Base-by-base conservation (phyloP, 2,113 vertebrate species). In the Chrysemys picta region DNA sequence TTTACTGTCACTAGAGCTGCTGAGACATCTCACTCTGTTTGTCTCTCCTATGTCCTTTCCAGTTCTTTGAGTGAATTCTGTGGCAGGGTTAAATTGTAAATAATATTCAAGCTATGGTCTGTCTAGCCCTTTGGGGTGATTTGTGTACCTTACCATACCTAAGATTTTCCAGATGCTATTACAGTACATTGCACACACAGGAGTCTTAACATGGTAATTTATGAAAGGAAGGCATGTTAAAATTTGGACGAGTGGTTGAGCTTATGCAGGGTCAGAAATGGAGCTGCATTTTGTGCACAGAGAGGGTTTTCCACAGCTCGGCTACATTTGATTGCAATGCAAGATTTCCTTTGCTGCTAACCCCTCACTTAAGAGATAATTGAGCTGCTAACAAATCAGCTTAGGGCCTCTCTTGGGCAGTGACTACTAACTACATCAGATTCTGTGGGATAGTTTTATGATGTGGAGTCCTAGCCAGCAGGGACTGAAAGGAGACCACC, bases 21-120 rank as follows among this genome's bases (percentile, higher is more conserved):
- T 19, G 35, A 69, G 35, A 69, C 22, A 29, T 53, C 59, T 81
- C 87, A 49, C 50, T 95, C 6, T 89, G n/a, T 47, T 88, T 4
- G 83, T 31, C 59, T 85, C 85, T 89, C n/a, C 80, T 89, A 4
- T 31, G 29, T 87, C 72, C 47, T 81, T 93, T 91, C 69, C 89
- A 56, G 4, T 84, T 91, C 89, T 21, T 16, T 16, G 65, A 14
- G 10, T 84, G 50, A 29, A 38, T 80, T 59, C 52, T 88, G 7
- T 35, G 24, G 80, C 13, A 2, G 10, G 47, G 87, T 5, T 1
- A 47, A 85, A 84, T 42, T 16, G 24, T 4, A 27, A 8, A 52
- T 0, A 0, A 76, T 47, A 82, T 3, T 9, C 85, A 47, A 50
- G 8, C n/a, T 75, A 38, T 85, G 2, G 31, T 29, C 8, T 14